These are phyloP conservation scores for Dromiciops gliroides DNA, from an alignment of 2,113 vertebrate genomes.

Conservation along the genomic window DNA sequence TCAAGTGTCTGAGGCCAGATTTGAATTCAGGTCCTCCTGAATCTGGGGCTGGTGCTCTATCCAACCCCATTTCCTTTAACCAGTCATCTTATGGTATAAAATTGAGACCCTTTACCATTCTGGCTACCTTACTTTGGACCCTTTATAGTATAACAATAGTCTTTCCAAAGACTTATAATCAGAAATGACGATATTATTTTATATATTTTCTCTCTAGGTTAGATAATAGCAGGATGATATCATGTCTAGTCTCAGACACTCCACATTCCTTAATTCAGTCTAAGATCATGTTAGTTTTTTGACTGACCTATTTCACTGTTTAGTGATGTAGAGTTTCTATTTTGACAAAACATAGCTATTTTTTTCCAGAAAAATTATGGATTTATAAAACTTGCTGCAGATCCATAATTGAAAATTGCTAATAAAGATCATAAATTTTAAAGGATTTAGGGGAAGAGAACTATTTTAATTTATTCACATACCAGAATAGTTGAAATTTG, in stretches of 20 bases:
- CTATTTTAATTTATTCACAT: neutral
- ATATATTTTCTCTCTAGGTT: neutral
- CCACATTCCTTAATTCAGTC: neutral
- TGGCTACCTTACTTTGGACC: neutral
- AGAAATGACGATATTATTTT: neutral
- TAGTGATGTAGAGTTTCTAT: neutral
- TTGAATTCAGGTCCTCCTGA: no score
- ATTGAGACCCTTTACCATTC: neutral
- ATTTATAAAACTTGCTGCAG: neutral
- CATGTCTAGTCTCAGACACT: neutral
- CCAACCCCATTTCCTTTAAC: neutral
- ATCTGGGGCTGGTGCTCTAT: no score
- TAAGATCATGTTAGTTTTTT: neutral
- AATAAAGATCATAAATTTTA: neutral
- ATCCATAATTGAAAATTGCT: neutral
- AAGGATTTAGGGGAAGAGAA: neutral
- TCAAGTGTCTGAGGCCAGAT: no score
- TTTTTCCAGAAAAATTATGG: neutral
- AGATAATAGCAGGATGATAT: neutral
- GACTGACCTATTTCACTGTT: neutral
- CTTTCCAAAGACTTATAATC: neutral
- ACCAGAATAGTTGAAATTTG: neutral
- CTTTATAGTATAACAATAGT: neutral
- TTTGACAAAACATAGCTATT: neutral
- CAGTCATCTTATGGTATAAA: neutral